Conservation (phyloP, 2,113 vertebrate genomes). For the Eleginops maclovinus region DNA sequence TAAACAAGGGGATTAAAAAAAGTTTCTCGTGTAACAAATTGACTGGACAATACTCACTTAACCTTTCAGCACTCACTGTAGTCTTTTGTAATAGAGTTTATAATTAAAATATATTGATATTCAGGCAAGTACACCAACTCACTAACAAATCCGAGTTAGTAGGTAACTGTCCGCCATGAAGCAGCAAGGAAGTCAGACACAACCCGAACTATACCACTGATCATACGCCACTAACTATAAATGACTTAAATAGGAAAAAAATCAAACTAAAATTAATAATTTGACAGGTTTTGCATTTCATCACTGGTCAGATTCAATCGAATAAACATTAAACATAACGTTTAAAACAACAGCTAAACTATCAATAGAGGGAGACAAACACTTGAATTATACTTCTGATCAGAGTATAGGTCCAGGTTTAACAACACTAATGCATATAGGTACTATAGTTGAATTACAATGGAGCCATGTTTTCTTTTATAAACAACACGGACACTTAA, state of each 20-base stretch:
- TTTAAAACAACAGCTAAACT: conserved; percentile 61
- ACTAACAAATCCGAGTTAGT: conserved; percentile 57
- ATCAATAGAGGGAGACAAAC: conserved; percentile 54
- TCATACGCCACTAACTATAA: conserved; percentile 49
- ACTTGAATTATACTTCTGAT: conserved; percentile 53
- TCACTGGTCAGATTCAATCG: conserved; percentile 52
- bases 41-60: conserved; percentile 49
- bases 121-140: conserved; percentile 40
- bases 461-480: conserved; percentile 58
- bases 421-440: conserved; percentile 72
- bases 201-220: conserved; percentile 49
- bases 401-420: conserved; percentile 60
- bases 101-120: conserved; percentile 46
- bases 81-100: conserved; percentile 36
- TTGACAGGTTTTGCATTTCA: conserved; percentile 38
- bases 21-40: conserved; percentile 51
- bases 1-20: conserved; percentile 33
- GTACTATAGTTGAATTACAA: conserved; percentile 70
- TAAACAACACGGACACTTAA: conserved; percentile 60
- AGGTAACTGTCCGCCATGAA: conserved; percentile 53
- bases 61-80: conserved; percentile 52
- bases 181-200: conserved; percentile 61
- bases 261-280: conserved; percentile 25
- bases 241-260: conserved; percentile 21
- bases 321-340: conserved; percentile 47